Conservation (phyloP, 2,888 invertebrate species). For the Exephanes ischioxanthus region DNA sequence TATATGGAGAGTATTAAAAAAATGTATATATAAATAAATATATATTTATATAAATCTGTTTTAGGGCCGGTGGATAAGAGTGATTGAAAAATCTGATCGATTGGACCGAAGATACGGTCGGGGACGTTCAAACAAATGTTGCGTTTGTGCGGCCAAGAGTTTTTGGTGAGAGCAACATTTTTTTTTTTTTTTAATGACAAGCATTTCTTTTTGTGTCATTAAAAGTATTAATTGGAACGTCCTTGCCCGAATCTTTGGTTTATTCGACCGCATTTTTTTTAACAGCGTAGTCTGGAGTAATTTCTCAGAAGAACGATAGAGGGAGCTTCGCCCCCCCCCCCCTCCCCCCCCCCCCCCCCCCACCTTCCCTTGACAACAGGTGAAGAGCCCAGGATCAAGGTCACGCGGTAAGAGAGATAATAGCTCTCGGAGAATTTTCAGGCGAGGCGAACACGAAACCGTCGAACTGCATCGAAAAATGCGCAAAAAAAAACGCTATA, state of each 20-base stretch:
- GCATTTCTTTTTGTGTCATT: too few relatives aligned
- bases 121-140: too few relatives aligned
- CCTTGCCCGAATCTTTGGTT: background rate
- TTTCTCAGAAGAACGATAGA: background rate
- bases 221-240: background rate
- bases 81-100: too few relatives aligned
- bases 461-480: background rate
- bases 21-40: too few relatives aligned
- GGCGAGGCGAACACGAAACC: background rate
- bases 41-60: too few relatives aligned
- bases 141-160: too few relatives aligned
- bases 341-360: background rate
- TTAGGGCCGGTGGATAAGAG: too few relatives aligned
- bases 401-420: constrained; percentile 37
- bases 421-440: constrained; percentile 9
- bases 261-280: background rate
- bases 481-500: too few relatives aligned
- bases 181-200: too few relatives aligned
- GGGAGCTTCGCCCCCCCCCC: background rate
- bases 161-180: too few relatives aligned
- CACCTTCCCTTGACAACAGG: constrained; percentile 65
- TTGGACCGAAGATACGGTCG: too few relatives aligned
- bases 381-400: constrained; percentile 70
- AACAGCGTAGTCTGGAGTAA: background rate
- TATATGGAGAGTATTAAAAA: too few relatives aligned